phyloP scores from a whole-genome alignment of 2,888 invertebrate species.

The Mythimna impura region DNA sequence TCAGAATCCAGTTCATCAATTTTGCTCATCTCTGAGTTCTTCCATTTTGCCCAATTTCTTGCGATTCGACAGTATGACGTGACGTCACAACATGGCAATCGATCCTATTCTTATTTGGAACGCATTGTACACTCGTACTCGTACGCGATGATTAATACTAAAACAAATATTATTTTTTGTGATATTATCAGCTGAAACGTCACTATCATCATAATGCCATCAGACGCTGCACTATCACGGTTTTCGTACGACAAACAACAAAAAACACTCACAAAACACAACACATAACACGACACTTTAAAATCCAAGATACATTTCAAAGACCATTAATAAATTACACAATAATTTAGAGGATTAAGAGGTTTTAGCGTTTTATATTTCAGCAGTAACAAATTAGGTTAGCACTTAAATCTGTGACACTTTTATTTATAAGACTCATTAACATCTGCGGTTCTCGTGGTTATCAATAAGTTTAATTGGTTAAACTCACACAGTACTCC shows the following conservation, averaged over 20 bases:
- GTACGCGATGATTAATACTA: neutral
- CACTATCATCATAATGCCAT: conserved; percentile 13
- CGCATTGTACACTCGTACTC: too few species aligned
- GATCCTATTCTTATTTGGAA: too few species aligned
- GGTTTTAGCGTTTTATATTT: neutral
- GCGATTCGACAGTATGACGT: too few species aligned
- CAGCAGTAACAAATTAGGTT: neutral
- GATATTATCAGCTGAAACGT: conserved; percentile 10
- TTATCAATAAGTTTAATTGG: conserved; percentile 10
- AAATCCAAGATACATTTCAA: too few species aligned
- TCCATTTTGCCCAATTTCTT: too few species aligned
- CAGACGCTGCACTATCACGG: conserved; percentile 7
- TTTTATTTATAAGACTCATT: conserved; percentile 11
- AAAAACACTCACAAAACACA: too few species aligned
- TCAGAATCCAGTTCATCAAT: too few species aligned
- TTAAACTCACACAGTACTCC: neutral
- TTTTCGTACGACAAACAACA: neutral
- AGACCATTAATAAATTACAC: too few species aligned
- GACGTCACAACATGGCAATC: too few species aligned
- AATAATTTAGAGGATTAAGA: too few species aligned
- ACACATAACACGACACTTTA: too few species aligned
- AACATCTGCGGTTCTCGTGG: conserved; percentile 9
- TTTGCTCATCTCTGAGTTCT: too few species aligned
- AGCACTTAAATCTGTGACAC: neutral
- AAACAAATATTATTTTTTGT: conserved; percentile 16